A percentile compares a stretch with the other conserved stretches of the same genome.
phyloP scores from a whole-genome alignment of 1,140 invertebrate species.

The Neodiprion fabricii region DNA sequence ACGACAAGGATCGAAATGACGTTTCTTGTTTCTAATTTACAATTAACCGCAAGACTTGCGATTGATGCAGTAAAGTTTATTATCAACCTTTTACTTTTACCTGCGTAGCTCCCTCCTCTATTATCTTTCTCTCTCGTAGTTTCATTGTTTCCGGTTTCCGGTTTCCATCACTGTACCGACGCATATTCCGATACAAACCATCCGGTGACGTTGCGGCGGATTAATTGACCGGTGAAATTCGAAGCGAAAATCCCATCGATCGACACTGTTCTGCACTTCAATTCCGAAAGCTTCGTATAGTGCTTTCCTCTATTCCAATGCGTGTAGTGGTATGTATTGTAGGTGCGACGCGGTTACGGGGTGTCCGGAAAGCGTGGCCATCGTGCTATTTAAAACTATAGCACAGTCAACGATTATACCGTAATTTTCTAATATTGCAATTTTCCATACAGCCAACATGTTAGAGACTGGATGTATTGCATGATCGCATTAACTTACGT shows the following conservation, averaged over 20 bases:
- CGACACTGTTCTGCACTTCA: too few species aligned
- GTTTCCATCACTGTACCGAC: background rate
- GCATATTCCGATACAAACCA: background rate
- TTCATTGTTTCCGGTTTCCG: background rate
- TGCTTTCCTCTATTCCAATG: too few species aligned
- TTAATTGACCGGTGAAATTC: background rate
- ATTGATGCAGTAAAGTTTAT: too few species aligned
- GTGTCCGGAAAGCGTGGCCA: slow-evolving; percentile 6
- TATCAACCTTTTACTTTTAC: too few species aligned
- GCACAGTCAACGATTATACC: background rate
- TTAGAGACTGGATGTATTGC: too few species aligned
- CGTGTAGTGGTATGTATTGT: too few species aligned
- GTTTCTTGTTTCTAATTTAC: too few species aligned
- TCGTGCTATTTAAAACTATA: background rate
- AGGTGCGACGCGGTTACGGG: background rate
- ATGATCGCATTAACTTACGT: too few species aligned
- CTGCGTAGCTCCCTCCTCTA: background rate
- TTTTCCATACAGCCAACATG: background rate
- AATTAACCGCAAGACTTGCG: too few species aligned
- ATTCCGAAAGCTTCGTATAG: too few species aligned
- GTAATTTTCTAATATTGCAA: background rate
- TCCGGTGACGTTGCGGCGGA: background rate
- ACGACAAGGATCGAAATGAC: too few species aligned
- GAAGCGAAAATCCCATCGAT: background rate
- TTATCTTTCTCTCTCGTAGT: background rate